Evolutionary conservation across 2,113 vertebrate species (phyloP).

Genomic region (Anseranas semipalmata): DNA sequence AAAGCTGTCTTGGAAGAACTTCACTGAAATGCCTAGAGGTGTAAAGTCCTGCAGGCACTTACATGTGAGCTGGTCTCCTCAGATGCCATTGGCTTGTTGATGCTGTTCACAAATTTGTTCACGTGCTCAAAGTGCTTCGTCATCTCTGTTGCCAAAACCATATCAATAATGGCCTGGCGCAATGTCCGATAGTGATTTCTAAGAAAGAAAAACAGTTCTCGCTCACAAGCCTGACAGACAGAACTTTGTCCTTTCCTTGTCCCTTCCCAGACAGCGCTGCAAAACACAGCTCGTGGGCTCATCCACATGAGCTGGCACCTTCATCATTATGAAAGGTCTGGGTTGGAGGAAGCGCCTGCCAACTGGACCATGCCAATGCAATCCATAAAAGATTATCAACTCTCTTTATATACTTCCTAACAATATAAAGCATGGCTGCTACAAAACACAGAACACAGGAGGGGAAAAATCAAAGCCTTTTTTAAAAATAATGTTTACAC

Average conservation of each 20-base stretch:
- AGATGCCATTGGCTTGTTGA: conserved; percentile 91
- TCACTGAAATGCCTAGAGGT: neutral
- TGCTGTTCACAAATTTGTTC: conserved; percentile 97
- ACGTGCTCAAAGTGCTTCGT: conserved; percentile 96
- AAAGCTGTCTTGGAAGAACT: neutral
- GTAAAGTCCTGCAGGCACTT: neutral
- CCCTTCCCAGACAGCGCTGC: neutral
- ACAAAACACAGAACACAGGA: neutral
- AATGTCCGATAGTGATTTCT: conserved; percentile 92
- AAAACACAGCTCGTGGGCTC: neutral
- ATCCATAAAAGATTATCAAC: neutral
- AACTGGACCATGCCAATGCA: neutral
- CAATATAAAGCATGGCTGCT: neutral
- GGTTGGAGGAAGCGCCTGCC: neutral
- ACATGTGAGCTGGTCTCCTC: conserved; percentile 83
- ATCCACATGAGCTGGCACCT: neutral
- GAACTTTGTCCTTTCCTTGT: neutral
- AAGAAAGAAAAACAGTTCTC: conserved; percentile 16
- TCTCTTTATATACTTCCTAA: neutral
- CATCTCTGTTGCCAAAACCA: conserved; percentile 98
- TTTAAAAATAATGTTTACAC: neutral
- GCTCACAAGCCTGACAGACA: neutral
- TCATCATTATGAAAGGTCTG: neutral
- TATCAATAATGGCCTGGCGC: conserved; percentile 95
- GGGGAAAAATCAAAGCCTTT: neutral